Evolutionary conservation across 2,797 vertebrate genomes (phyloP).

Genomic region (Melanotaenia trifasciata): DNA sequence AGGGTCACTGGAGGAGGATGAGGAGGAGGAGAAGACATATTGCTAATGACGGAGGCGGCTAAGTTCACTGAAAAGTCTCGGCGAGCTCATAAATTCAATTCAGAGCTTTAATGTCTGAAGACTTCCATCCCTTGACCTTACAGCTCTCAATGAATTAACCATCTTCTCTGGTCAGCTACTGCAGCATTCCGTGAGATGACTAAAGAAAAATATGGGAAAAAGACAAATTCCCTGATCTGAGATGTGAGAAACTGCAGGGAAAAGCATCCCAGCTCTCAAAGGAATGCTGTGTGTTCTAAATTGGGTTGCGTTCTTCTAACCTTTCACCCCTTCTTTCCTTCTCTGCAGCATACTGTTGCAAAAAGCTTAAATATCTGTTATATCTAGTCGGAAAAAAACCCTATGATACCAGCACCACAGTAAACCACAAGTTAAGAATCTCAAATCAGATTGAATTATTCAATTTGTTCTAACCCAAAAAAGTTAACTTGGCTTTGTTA

Average conservation of each 20-base stretch:
- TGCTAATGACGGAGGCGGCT: constrained; percentile 43
- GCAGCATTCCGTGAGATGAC: constrained; percentile 19
- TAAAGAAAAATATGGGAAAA: constrained; percentile 7
- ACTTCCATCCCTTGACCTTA: constrained; percentile 32
- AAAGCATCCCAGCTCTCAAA: constrained; percentile 8
- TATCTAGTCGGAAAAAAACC: constrained; percentile 1
- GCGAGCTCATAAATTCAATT: constrained; percentile 58
- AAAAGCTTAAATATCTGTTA: constrained; percentile 12
- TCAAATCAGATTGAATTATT: background rate
- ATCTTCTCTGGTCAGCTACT: constrained; percentile 31
- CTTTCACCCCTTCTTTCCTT: constrained; percentile 21
- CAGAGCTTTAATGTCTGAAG: constrained; percentile 45
- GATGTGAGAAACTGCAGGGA: constrained; percentile 31
- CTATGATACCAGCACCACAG: background rate
- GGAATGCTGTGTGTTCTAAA: constrained; percentile 37
- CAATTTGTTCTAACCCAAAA: background rate
- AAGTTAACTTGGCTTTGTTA: background rate
- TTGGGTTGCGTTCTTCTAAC: constrained; percentile 8
- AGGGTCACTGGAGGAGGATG: constrained; percentile 18
- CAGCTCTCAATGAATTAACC: constrained; percentile 41
- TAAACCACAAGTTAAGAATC: background rate
- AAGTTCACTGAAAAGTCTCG: constrained; percentile 37
- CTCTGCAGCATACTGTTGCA: background rate
- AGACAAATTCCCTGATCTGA: constrained; percentile 28
- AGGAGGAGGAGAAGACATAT: constrained; percentile 13